Evolutionary conservation across 2,797 vertebrate species (phyloP), one percentile per base, ranked within the genome.

Genomic region (Gephyroberyx darwinii): DNA sequence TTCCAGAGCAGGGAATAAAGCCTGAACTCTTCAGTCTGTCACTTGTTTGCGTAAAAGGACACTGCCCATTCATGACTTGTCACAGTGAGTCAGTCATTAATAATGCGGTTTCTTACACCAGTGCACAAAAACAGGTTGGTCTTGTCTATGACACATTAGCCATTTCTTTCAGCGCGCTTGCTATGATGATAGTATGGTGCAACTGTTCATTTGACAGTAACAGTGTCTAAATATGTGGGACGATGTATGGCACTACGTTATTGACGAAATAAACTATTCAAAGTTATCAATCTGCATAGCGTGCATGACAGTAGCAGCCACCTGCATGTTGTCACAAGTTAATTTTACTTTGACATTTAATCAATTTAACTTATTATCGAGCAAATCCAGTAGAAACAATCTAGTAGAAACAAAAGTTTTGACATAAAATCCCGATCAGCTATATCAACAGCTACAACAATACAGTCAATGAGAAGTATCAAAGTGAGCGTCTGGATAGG

Each of bases 101-200:
- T 92, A 75, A 90, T 89, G 81, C 78, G 75, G 61, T 88, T 90
- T 89, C 77, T 74, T 92, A 89, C 86, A 84, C 78, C 78, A 87
- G 66, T 87, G 89, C 85, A 90, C 88, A 89, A 90, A 90, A 95
- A 94, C 94, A 92, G 93, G 94, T 94, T 91, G 70, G 78, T 90
- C 94, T 92, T 92, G 94, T 95, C 90, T 82, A 59, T 72, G 86
- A 85, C 71, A 84, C 75, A 80, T 47, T 72, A 79, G 65, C 75
- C 63, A 5, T 20, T 60, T 79, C 52, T 68, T 62, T 60, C 54
- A 30, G 30, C 20, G 65, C 59, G 75, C 63, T 79, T 67, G 17
- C 65, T 54, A 6, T 37, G 54, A 68, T 71, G 67, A 78, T 71
- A 88, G 72, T 70, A 65, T 51, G 58, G 14, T n/a, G 26, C 0